Evolutionary conservation across 2,888 invertebrate genomes (phyloP), one percentile per base, ranked within the genome.

Genomic region (Campaea margaritaria): DNA sequence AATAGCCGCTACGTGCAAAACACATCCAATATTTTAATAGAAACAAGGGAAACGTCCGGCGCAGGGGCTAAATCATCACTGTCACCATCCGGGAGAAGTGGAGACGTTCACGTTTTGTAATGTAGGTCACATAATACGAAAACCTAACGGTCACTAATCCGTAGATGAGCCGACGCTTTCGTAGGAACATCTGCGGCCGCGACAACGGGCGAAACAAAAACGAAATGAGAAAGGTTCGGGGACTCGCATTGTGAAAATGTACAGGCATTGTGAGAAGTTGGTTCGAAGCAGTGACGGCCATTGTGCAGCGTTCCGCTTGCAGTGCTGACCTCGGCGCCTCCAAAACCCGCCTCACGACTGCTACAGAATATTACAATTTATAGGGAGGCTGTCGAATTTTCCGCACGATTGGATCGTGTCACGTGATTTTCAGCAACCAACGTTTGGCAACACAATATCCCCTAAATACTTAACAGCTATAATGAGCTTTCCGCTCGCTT

Each of bases 191-290:
- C 89, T 91, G 91, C 78, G 88, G 72, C 83, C 85, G 78, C 79
- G 80, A 77, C 83, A 79, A 79, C 82, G 72, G 73, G 70, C 78
- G 79, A 87, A 87, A 91, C 91, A 91, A 91, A 91, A 90, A 90
- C 91, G 82, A 83, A 86, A 91, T 91, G 90, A 89, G 88, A 90
- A 87, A 91, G 90, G 88, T 87, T 89, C 79, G 84, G 84, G 81
- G 81, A 85, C 83, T 84, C 81, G 82, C 81, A 87, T 86, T 87
- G 89, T 86, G 78, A 82, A 78, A 85, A 50, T 51, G 16, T 13
- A 43, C 39, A 82, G 81, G 59, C 58, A 89, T 88, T 90, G 90
- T 86, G 78, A 82, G 75, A 85, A 87, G 81, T 88, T 87, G 83
- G 77, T 79, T 82, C 79, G 81, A 80, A 81, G 79, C 80, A 78